Base-by-base conservation (phyloP, 92 coral and sea anemone species). In the Ricordea florida region DNA sequence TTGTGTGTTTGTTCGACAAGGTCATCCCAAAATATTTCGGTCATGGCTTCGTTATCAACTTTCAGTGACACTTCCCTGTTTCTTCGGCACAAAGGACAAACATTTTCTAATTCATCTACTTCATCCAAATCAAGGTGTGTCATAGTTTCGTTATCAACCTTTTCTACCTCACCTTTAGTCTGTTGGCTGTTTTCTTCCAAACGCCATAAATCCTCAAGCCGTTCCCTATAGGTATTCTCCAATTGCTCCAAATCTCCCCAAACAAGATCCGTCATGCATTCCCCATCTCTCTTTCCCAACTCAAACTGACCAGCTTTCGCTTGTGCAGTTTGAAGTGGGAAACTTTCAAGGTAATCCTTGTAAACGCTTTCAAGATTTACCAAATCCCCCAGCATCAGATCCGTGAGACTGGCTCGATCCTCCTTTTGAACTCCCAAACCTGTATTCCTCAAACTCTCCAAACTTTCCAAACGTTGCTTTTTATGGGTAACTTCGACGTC, bases 321-420 rank as follows among this genome's bases (percentile, higher is more conserved):
- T 4, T 14, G n/a, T n/a, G n/a, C 21, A 3, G 2, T 41, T 37
- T 18, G 22, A 3, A 30, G 23, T 29, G 60, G 80, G 10, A 36
- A 25, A 45, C 36, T 53, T 35, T 59, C 43, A 23, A 32, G 11
- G 37, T 72, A 49, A n/a, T 38, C 66, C 43, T 29, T 55, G 43
- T 70, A 69, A 22, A 68, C 31, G 13, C 45, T 81, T 34, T 90
- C 92, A 56, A 82, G 46, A 48, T 47, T 41, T 6, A 57, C 56
- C 27, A 86, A 38, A 52, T 90, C 89, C 27, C 67, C 86, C 41
- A 57, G 55, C n/a, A 59, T 36, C 45, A 90, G 6, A n/a, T 86
- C 89, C 1, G 87, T 86, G 74, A 79, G 58, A 47, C 84, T 49
- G 10, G 55, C 75, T 10, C 63, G 81, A 25, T 90, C 96, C 31